Base-by-base conservation (phyloP, 2,888 invertebrate species). In the Diaphora mendica region DNA sequence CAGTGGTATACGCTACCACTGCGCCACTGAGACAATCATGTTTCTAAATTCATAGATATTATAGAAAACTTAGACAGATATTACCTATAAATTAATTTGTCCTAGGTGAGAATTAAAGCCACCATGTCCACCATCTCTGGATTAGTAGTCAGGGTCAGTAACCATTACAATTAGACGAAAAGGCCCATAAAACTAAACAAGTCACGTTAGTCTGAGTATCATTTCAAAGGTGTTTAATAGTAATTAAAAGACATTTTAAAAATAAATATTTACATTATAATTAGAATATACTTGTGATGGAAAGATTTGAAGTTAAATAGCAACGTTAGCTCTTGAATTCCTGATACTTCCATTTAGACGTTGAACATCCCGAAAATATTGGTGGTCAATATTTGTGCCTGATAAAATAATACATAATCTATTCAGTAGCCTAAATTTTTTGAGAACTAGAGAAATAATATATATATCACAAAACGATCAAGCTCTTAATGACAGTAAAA, bases 401-500 rank as follows among this genome's bases (percentile, higher is more conserved):
- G 26, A 26, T 26, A 13, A 26, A n/a, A n/a, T 8, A 48, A n/a
- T n/a, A n/a, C 0, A 26, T 59, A 59, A 59, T 59, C n/a, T 5
- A 59, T 0, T 26, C 59, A 30, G 33, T 15, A 62, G 23, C 4
- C 3, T 33, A 23, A 35, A 20, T 8, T 0, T 44, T 11, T 59
- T 30, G 39, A 69, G 39, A 20, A 4, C 59, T 17, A 64, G 66
- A 20, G 42, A 15, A 35, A 20, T 35, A 23, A 42, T n/a, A 33
- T 26, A 26, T 33, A 35, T 35, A 33, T 3, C 48, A 64, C n/a
- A 48, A 59, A 9, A 65, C 44, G 66, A 66, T 70, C 59, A 69
- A 59, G 48, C 33, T 70, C 39, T 51, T 62, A 62, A 48, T n/a
- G 64, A 62, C 33, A 79, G 80, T 77, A 78, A 80, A 85, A 20